These are phyloP conservation scores for Cryptus viduatorius DNA, from an alignment of 2,888 invertebrate genomes.

Conservation along the genomic window DNA sequence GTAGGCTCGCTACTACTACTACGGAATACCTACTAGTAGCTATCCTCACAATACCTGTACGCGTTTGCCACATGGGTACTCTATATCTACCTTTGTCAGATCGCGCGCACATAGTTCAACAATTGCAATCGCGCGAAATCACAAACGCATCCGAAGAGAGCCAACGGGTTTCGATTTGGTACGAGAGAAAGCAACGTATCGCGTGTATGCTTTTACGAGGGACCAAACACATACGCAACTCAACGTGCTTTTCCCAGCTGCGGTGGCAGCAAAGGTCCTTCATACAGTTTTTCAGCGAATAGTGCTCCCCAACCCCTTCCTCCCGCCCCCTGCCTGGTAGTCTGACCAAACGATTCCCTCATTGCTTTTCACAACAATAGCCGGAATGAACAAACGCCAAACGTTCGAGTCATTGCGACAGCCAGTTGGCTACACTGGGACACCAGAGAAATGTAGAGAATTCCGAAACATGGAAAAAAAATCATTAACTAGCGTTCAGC, in stretches of 20 bases:
- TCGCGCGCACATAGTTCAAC: constrained; percentile 51
- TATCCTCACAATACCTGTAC: constrained; percentile 16
- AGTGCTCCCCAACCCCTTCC: neutral
- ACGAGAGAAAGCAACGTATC: constrained; percentile 19
- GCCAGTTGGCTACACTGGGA: constrained; percentile 9
- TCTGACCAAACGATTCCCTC: constrained; percentile 62
- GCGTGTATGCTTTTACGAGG: neutral
- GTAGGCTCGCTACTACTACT: constrained; percentile 9
- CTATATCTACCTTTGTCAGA: constrained; percentile 23
- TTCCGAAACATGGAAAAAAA: neutral
- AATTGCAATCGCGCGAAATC: constrained; percentile 65
- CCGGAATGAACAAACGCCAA: constrained; percentile 53
- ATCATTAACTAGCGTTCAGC: neutral
- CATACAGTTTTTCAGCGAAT: constrained; percentile 3
- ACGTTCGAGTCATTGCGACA: neutral
- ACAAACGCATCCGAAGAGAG: constrained; percentile 48
- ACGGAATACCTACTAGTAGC: neutral
- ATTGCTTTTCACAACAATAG: constrained; percentile 54
- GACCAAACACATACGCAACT: constrained; percentile 2
- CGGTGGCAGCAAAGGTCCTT: neutral
- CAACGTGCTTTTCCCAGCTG: constrained; percentile 53
- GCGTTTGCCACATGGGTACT: constrained; percentile 19
- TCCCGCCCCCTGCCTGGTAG: neutral
- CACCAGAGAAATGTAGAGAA: neutral
- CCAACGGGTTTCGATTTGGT: constrained; percentile 15